phyloP scores from a whole-genome alignment of 2,888 invertebrate genomes.

The Mythimna impura region DNA sequence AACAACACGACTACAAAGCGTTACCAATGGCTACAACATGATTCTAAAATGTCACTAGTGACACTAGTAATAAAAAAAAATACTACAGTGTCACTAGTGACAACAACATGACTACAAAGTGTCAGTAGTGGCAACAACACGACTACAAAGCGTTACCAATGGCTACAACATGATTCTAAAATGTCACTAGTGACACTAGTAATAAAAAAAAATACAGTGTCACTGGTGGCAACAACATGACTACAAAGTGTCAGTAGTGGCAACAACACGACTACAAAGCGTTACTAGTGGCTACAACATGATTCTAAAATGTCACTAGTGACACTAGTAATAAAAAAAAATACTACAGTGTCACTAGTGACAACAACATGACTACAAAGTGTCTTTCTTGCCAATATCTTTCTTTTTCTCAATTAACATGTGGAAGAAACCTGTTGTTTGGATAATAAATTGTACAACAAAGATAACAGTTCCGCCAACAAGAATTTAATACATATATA shows the following conservation, averaged over 20 bases:
- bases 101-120: too few species aligned
- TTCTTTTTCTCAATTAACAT: not conserved
- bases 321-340: not conserved
- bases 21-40: too few species aligned
- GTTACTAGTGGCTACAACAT: not conserved
- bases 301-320: not conserved
- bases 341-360: not conserved
- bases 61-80: too few species aligned
- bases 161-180: too few species aligned
- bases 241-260: not conserved
- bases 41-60: not conserved
- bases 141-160: too few species aligned
- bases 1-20: too few species aligned
- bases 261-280: not conserved
- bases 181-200: not conserved
- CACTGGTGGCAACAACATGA: not conserved
- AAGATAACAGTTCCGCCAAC: conserved; percentile 50
- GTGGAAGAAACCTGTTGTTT: conserved; percentile 32
- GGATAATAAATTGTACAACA: conserved; percentile 20
- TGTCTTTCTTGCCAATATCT: not conserved
- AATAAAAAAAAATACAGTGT: not conserved
- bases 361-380: not conserved
- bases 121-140: too few species aligned
- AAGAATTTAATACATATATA: conserved; percentile 28
- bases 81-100: too few species aligned